Base-by-base conservation (phyloP, 2,113 vertebrate species). In the Cyphomyrus discorhynchus region DNA sequence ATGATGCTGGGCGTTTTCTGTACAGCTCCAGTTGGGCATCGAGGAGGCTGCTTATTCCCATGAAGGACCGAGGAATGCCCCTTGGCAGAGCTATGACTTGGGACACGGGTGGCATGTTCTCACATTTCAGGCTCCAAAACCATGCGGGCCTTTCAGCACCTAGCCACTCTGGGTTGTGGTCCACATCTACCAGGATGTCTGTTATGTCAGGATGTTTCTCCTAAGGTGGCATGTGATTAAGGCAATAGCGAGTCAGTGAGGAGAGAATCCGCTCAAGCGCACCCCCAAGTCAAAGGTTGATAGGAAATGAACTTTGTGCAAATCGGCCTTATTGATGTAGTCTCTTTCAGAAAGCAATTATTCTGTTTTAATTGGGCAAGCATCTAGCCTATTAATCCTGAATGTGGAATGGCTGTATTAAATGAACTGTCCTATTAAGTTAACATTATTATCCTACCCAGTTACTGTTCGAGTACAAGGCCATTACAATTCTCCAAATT, bases 341-440 rank as follows among this genome's bases (percentile, higher is more conserved):
- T 88, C 47, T 35, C 85, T 31, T 74, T 84, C 89, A 89, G 50
- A 91, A 90, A 93, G 89, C 92, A 92, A 93, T 94, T 94, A 94
- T 91, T 93, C 89, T 90, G 93, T 90, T 93, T 94, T 94, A 93
- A 93, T 93, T 92, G 88, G 89, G 91, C 87, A 11, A 86, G 39
- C 88, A 90, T 90, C 42, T 74, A 87, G 90, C 45, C 83, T 91
- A 86, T 91, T 88, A 91, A 89, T 90, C 62, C 90, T 89, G 90
- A 92, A 91, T 56, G 9, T 91, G 88, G 90, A 90, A 91, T 91
- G 87, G 90, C 91, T 89, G 90, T 89, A 90, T 53, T 90, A 91
- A 94, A 92, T 91, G 91, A 92, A 90, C 88, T 90, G 89, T 91
- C 86, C 56, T 91, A 92, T 93, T 93, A 93, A 92, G 89, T 94